Percentiles rank a stretch among this genome's conserved stretches.
Evolutionary conservation across 2,797 vertebrate genomes (phyloP).

Genomic region (Siniperca undulata): DNA sequence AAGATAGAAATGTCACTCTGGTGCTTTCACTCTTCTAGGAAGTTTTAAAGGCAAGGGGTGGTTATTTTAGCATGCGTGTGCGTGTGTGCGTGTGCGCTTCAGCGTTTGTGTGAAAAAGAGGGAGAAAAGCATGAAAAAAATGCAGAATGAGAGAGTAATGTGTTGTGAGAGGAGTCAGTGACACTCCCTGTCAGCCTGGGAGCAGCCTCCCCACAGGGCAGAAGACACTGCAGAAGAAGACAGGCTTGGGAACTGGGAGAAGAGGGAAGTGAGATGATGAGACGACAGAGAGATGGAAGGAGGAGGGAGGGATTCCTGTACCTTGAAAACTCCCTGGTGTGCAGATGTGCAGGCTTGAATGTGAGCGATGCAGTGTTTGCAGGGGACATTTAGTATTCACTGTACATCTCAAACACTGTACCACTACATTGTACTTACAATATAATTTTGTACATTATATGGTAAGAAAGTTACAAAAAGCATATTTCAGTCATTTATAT

Average conservation of each 20-base stretch:
- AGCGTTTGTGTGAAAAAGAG: conserved; percentile 10
- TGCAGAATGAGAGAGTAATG: conserved; percentile 42
- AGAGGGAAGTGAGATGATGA: conserved; percentile 54
- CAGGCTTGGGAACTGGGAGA: conserved; percentile 41
- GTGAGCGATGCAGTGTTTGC: conserved; percentile 18
- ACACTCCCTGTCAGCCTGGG: conserved; percentile 53
- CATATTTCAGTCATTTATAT: neutral
- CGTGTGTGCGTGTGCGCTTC: conserved; percentile 5
- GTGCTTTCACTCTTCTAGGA: conserved; percentile 17
- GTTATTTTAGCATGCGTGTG: neutral
- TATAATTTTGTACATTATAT: neutral
- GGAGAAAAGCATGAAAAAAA: conserved; percentile 31
- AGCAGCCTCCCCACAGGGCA: conserved; percentile 57
- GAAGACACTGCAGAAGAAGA: conserved; percentile 52
- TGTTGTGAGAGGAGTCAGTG: conserved; percentile 55
- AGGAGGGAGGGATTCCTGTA: conserved; percentile 42
- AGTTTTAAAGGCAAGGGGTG: neutral
- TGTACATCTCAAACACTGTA: conserved; percentile 23
- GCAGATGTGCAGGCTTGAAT: conserved; percentile 44
- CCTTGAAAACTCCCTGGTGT: conserved; percentile 40
- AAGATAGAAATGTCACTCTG: conserved; percentile 6
- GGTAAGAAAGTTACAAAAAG: neutral
- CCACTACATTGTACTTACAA: neutral
- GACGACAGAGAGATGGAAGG: conserved; percentile 26
- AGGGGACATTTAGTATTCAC: conserved; percentile 30